A percentile compares a stretch with the other conserved stretches of the same genome.
phyloP scores from a whole-genome alignment of 2,888 invertebrate species.

The Neoascia interrupta region DNA sequence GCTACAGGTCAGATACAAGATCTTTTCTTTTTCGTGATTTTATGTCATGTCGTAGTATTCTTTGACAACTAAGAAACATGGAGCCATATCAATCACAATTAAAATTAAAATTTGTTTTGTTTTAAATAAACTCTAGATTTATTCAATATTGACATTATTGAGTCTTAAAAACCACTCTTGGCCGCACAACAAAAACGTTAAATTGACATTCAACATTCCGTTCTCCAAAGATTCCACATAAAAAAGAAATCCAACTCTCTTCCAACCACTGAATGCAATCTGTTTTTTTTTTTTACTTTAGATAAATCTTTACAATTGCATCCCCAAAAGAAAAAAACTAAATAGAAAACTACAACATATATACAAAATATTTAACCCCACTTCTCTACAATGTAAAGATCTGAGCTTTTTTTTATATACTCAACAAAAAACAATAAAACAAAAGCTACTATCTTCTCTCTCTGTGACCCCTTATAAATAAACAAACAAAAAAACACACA shows the following conservation, averaged over 20 bases:
- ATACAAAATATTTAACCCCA: conserved; percentile 51
- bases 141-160: too few relatives aligned
- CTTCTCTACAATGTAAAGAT: conserved; percentile 30
- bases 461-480: conserved; percentile 56
- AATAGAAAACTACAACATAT: conserved; percentile 37
- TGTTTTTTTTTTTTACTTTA: not conserved
- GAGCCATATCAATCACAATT: too few relatives aligned
- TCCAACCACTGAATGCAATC: not conserved
- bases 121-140: not conserved
- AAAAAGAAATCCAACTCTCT: conserved; percentile 11
- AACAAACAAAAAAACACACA: too few relatives aligned
- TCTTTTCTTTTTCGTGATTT: too few relatives aligned
- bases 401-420: conserved; percentile 39
- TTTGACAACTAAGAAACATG: too few relatives aligned
- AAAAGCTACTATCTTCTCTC: conserved; percentile 66
- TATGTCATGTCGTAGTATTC: too few relatives aligned
- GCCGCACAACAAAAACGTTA: not conserved
- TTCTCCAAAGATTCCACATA: not conserved
- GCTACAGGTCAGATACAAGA: too few relatives aligned
- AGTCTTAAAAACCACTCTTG: too few relatives aligned
- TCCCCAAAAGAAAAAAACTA: conserved; percentile 19
- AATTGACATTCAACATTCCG: not conserved
- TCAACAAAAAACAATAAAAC: conserved; percentile 16
- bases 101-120: not conserved
- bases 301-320: conserved; percentile 6